Conservation (phyloP, 2,888 invertebrate species). For the Neoitamus cyanurus region DNA sequence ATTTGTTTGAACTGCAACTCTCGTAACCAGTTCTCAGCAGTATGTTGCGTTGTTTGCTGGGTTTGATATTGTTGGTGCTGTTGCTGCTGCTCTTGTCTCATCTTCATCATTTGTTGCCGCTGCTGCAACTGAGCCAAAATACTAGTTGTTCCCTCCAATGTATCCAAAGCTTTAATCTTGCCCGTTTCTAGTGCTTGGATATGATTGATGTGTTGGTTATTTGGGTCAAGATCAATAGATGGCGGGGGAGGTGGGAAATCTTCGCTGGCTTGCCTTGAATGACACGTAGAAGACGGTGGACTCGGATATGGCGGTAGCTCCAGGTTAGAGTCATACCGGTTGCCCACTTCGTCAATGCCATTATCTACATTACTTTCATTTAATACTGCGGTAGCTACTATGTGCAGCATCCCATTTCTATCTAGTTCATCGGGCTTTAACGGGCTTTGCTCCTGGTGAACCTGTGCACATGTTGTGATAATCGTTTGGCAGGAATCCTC, state of each 20-base stretch:
- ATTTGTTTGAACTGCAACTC: conserved; percentile 85
- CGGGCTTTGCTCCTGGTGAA: conserved; percentile 84
- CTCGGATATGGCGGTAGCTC: conserved; percentile 86
- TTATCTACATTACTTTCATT: conserved; percentile 58
- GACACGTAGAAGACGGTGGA: conserved; percentile 79
- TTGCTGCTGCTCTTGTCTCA: conserved; percentile 66
- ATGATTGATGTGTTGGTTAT: conserved; percentile 72
- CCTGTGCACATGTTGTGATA: conserved; percentile 83
- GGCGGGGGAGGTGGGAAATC: conserved; percentile 92
- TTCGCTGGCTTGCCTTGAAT: conserved; percentile 87
- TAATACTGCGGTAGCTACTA: neutral
- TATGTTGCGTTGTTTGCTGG: conserved; percentile 60
- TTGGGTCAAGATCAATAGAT: conserved; percentile 75
- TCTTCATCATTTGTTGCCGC: conserved; percentile 70
- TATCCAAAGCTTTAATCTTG: conserved; percentile 64
- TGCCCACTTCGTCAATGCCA: conserved; percentile 74
- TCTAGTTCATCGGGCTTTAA: conserved; percentile 67
- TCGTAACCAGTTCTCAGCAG: conserved; percentile 74
- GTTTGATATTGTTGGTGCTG: conserved; percentile 67
- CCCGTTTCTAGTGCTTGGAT: conserved; percentile 64
- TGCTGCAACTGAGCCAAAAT: conserved; percentile 74
- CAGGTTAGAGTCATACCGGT: conserved; percentile 63
- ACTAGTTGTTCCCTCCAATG: conserved; percentile 66
- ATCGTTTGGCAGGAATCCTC: conserved; percentile 73
- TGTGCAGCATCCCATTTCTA: conserved; percentile 47